Evolutionary conservation across 2,888 invertebrate species (phyloP), one percentile per base, ranked within the genome.

Genomic region (Heliconius cydno): DNA sequence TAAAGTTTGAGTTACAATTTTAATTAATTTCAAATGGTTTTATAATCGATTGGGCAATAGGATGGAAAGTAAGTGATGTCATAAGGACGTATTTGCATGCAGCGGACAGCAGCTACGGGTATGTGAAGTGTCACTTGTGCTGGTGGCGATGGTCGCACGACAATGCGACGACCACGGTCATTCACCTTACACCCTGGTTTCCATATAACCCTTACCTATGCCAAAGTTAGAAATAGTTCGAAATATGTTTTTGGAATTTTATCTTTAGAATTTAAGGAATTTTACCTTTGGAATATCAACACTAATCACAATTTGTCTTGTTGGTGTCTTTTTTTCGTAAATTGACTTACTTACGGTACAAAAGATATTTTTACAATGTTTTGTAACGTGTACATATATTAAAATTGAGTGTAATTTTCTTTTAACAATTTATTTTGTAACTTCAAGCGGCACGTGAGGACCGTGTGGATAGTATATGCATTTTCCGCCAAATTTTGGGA

Each of bases 161-260:
- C 87, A 86, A 84, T 84, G 86, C 86, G 85, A 85, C 87, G 84
- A 83, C 82, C 84, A 84, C 85, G 91, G 91, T 90, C 91, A 85
- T 90, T 91, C 84, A 91, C 91, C 90, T 87, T 84, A 85, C 88
- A 86, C 87, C 84, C 83, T 81, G 81, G 73, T 78, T 77, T 79
- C 73, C 52, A 63, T 81, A 76, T 83, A 84, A 82, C 81, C 82
- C 79, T 73, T 71, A 72, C 76, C 80, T 77, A 77, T 67, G 63
- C 65, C 71, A 67, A 79, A 71, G 19, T 25, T 81, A 82, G 76
- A 80, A 79, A 76, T 78, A 79, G 60, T 60, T 72, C n/a, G 25
- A 34, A 60, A 60, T 73, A 15, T 73, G 34, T 38, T 73, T 13
- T 38, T 41, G 12, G 41, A 41, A 34, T 34, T 34, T 7, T 34